These are phyloP conservation scores for Oryzias celebensis DNA, from an alignment of 2,113 vertebrate species.

Conservation along the genomic window DNA sequence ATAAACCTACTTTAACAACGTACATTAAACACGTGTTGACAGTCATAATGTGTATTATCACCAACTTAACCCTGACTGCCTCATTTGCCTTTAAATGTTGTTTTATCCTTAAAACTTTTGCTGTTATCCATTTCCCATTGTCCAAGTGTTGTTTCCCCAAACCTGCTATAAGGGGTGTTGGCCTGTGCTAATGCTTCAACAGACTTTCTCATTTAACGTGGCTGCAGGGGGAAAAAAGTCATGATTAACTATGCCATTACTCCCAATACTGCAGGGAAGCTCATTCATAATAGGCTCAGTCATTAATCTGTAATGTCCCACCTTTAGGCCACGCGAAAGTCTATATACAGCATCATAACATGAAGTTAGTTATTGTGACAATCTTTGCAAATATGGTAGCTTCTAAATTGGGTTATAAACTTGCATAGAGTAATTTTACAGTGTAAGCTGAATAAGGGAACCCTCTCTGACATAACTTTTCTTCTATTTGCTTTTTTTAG, in stretches of 20 bases:
- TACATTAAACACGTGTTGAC: too few relatives aligned
- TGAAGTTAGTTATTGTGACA: constrained; percentile 12
- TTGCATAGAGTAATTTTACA: too few relatives aligned
- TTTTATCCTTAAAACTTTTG: neutral
- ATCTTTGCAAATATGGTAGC: neutral
- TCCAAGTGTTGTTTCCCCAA: neutral
- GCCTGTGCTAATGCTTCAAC: constrained; percentile 9
- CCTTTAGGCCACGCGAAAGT: constrained; percentile 10
- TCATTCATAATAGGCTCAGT: constrained; percentile 26
- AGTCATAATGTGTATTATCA: too few relatives aligned
- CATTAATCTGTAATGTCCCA: constrained; percentile 33
- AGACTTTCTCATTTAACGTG: constrained; percentile 27
- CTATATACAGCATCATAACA: constrained; percentile 45
- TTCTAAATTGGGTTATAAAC: too few relatives aligned
- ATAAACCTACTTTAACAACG: too few relatives aligned
- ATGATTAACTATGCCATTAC: constrained; percentile 44
- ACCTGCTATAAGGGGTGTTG: neutral
- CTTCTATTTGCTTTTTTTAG: too few relatives aligned
- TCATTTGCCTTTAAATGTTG: neutral
- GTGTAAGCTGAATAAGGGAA: too few relatives aligned
- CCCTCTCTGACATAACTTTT: too few relatives aligned
- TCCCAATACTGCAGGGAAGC: constrained; percentile 20
- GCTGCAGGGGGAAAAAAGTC: constrained; percentile 34
- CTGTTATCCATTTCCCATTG: neutral
- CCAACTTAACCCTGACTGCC: too few relatives aligned